Conservation (phyloP, 2,888 invertebrate species). For the Agrotis ipsilon region DNA sequence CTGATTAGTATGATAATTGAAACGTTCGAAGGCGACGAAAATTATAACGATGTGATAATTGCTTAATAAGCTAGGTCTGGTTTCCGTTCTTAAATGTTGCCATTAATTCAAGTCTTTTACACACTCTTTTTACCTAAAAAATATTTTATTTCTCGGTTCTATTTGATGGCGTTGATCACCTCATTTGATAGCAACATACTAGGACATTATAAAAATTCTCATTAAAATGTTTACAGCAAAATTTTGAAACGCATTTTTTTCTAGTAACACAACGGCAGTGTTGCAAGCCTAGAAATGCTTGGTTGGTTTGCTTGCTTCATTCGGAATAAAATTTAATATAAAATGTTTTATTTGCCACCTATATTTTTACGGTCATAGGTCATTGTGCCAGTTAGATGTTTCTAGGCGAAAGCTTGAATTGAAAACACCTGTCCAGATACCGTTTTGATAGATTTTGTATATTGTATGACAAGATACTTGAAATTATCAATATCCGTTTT, state of each 20-base stretch:
- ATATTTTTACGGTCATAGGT: conserved; percentile 54
- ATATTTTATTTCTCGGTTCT: neutral
- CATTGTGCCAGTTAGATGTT: conserved; percentile 41
- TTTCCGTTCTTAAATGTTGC: conserved; percentile 40
- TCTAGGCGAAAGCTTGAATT: conserved; percentile 25
- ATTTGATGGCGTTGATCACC: neutral
- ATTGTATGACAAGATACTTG: conserved; percentile 5
- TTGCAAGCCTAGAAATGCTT: conserved; percentile 67
- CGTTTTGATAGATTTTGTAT: conserved; percentile 41
- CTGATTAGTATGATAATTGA: conserved; percentile 45
- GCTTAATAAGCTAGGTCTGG: conserved; percentile 29
- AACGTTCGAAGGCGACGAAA: conserved; percentile 33
- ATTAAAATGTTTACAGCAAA: conserved; percentile 53
- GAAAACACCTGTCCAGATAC: conserved; percentile 43
- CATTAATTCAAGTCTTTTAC: neutral
- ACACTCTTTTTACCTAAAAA: neutral
- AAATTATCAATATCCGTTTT: neutral
- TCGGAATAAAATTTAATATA: conserved; percentile 44
- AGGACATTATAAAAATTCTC: conserved; percentile 30
- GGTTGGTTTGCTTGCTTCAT: conserved; percentile 69
- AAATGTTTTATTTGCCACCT: conserved; percentile 41
- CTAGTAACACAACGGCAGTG: conserved; percentile 57
- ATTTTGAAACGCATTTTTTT: conserved; percentile 66
- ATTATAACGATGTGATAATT: conserved; percentile 44
- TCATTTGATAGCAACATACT: conserved; percentile 30